Base-by-base conservation (phyloP, 2,113 vertebrate genomes). In the Sylvilagus bachmani region DNA sequence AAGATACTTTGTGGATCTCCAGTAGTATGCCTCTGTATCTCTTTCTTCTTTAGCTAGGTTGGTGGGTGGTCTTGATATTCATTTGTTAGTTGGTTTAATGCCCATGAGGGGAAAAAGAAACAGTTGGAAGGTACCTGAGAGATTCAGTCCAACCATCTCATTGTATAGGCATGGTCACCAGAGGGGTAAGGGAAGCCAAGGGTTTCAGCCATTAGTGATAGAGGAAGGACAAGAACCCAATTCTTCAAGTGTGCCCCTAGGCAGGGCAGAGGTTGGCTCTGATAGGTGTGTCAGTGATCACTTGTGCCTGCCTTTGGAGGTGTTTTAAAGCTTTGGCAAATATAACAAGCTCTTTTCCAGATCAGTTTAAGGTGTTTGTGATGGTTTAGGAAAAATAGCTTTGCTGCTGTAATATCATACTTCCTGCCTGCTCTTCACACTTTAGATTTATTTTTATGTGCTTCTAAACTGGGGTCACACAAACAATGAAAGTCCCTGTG, bases 341-440 rank as follows among this genome's bases (percentile, higher is more conserved):
- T 38, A 64, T 24, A 51, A 19, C 74, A 55, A 75, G 19, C n/a
- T 69, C 17, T 86, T 87, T 71, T 19, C 51, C 14, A 87, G 53
- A 75, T 87, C n/a, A 17, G 4, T 55, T 14, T n/a, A 81, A 69
- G 12, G 24, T 90, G 71, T 89, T 90, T 17, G 2, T 75, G 29
- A 83, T 61, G 66, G 36, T 89, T 95, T 85, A 73, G 61, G 74
- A 84, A 79, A 95, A 96, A 69, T 31, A 92, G 36, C 92, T 82
- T 85, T 80, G n/a, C 77, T 90, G 53, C 55, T 77, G 49, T 36
- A 80, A 24, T 10, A 61, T 66, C 49, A 10, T 51, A 10, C 17
- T 86, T 73, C 2, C 44, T 82, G 31, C 55, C 33, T 75, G 27
- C 13, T 69, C 17, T 29, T 58, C 12, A 69, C 36, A 62, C 10